These are phyloP conservation scores for Rhinichthys osculus DNA, from an alignment of 2,797 vertebrate species.

Conservation along the genomic window DNA sequence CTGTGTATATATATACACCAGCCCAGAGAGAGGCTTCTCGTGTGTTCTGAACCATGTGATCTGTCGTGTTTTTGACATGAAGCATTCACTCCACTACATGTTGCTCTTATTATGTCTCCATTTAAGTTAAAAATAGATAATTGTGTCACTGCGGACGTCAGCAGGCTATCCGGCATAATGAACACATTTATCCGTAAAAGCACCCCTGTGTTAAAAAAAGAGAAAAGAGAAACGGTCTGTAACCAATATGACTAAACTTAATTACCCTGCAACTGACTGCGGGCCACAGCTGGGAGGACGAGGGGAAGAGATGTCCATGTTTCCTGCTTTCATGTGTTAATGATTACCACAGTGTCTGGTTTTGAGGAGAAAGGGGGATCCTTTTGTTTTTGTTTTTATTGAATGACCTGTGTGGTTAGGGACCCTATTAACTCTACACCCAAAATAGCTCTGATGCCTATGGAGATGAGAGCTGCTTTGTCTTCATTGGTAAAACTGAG, in stretches of 20 bases:
- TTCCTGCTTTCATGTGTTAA: constrained; percentile 50
- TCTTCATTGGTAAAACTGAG: neutral
- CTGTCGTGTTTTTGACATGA: constrained; percentile 66
- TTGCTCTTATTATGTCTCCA: constrained; percentile 62
- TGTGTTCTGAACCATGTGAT: constrained; percentile 67
- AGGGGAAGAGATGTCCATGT: constrained; percentile 47
- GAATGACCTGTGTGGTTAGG: constrained; percentile 18
- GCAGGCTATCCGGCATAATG: constrained; percentile 66
- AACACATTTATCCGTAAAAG: constrained; percentile 70
- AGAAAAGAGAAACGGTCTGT: constrained; percentile 55
- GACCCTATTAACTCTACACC: constrained; percentile 7
- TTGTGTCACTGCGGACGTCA: constrained; percentile 67
- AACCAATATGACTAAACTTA: constrained; percentile 66
- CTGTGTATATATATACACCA: constrained; percentile 19
- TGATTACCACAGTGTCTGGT: constrained; percentile 46
- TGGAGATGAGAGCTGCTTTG: constrained; percentile 1
- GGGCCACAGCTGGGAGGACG: constrained; percentile 55
- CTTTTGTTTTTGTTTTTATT: constrained; percentile 46
- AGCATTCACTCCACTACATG: constrained; percentile 62
- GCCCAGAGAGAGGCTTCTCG: constrained; percentile 58
- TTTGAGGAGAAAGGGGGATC: constrained; percentile 24
- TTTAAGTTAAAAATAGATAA: constrained; percentile 73
- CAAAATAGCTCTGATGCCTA: constrained; percentile 39
- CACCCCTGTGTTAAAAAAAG: constrained; percentile 60
- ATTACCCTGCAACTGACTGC: constrained; percentile 63